Evolutionary conservation across 2,888 invertebrate species (phyloP), one percentile per base, ranked within the genome.

Genomic region (Crepidodera aurea): DNA sequence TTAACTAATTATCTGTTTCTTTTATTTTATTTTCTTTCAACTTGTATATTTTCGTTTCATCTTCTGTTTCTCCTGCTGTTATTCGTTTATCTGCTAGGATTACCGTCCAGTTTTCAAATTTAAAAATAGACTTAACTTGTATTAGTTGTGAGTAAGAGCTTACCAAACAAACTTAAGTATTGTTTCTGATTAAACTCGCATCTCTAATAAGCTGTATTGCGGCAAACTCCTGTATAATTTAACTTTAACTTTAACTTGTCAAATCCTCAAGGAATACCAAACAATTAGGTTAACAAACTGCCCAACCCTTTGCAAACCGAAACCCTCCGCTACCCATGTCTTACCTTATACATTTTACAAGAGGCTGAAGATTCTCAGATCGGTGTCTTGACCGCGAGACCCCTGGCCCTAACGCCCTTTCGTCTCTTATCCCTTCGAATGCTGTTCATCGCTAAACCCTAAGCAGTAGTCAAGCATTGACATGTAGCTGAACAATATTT

Each of bases 351-450:
- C 74, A 78, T 78, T 73, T 77, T 75, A 75, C 76, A 78, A 42
- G 69, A 69, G 46, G 68, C 64, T 64, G 63, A 57, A 51, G 55
- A 50, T 59, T 32, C 44, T 27, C 1, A 68, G 73, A 75, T 75
- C 73, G 73, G 69, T 72, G 71, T 73, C 73, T 76, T 76, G 76
- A 78, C 77, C 77, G 66, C 75, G 67, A 37, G 73, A 73, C 71
- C 48, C 70, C 67, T 69, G 73, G 70, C 74, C 75, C 73, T 67
- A 55, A 18, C 56, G 29, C 51, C 40, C 19, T 29, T 46, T 34
- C 37, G 16, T 12, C 44, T 34, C 34, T 61, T 60, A 66, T 66
- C 70, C 69, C 66, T 64, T 37, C 27, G 60, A 64, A 69, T 69
- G 67, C 66, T 68, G 67, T 70, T 69, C 67, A 51, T 66, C 67